Conservation (phyloP, 2,797 vertebrate genomes). For the Gila robusta region DNA sequence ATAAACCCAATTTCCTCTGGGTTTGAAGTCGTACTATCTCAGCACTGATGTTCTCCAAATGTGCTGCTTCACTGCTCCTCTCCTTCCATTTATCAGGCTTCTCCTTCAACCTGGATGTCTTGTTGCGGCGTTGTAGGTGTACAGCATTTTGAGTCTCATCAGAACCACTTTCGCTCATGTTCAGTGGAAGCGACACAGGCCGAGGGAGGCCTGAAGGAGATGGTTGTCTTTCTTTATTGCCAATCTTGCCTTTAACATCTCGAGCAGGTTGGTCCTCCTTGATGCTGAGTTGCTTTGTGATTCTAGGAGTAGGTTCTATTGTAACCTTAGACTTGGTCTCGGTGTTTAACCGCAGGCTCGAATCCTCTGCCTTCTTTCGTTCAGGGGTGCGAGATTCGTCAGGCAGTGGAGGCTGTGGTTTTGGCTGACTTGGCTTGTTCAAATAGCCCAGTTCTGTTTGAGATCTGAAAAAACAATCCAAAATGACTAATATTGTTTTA, state of each 20-base stretch:
- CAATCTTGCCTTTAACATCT: slow-evolving; percentile 47
- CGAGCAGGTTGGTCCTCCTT: background rate
- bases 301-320: background rate
- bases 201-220: slow-evolving; percentile 68
- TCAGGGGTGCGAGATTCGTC: background rate
- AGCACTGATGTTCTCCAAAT: slow-evolving; percentile 63
- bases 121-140: slow-evolving; percentile 82
- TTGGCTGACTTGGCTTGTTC: slow-evolving; percentile 28
- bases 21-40: slow-evolving; percentile 51
- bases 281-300: background rate
- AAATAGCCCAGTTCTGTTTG: background rate
- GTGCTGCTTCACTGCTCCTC: slow-evolving; percentile 73
- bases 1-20: slow-evolving; percentile 36
- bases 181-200: slow-evolving; percentile 78
- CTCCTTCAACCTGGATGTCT: slow-evolving; percentile 75
- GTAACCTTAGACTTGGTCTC: background rate
- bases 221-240: slow-evolving; percentile 35
- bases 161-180: background rate
- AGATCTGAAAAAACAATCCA: slow-evolving; percentile 17
- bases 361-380: background rate
- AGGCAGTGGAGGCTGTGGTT: slow-evolving; percentile 33
- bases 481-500: background rate
- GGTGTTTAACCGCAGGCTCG: background rate
- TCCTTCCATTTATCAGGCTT: slow-evolving; percentile 88
- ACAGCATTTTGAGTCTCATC: slow-evolving; percentile 62